Evolutionary conservation across 2,888 invertebrate genomes (phyloP).

Genomic region (Pyrochroa serraticornis): DNA sequence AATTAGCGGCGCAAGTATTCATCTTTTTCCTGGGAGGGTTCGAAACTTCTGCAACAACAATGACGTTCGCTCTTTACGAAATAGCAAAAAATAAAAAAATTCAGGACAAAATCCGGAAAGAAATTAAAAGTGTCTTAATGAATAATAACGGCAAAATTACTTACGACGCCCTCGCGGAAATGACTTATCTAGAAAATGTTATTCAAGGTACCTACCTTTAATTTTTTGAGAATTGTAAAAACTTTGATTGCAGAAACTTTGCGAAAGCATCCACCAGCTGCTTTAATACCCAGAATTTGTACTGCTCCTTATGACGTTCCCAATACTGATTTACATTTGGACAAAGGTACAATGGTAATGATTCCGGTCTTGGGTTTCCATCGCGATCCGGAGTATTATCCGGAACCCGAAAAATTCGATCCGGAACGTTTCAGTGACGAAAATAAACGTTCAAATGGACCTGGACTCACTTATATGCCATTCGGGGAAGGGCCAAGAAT

Average conservation of each 20-base stretch:
- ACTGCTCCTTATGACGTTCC: conserved; percentile 38
- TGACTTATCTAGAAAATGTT: conserved; percentile 58
- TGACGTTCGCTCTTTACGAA: conserved; percentile 54
- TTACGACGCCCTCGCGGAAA: conserved; percentile 55
- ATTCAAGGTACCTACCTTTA: conserved; percentile 45
- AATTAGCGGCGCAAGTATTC: conserved; percentile 53
- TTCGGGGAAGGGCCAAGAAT: conserved; percentile 52
- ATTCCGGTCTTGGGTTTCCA: conserved; percentile 31
- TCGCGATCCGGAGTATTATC: conserved; percentile 36
- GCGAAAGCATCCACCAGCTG: conserved; percentile 49
- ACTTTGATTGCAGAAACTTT: conserved; percentile 46
- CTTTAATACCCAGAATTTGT: conserved; percentile 40
- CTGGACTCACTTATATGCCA: conserved; percentile 21
- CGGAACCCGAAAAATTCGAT: conserved; percentile 35
- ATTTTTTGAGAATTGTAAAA: neutral
- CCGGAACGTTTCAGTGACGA: conserved; percentile 35
- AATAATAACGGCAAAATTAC: conserved; percentile 48
- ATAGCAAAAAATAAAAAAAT: conserved; percentile 54
- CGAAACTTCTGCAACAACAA: conserved; percentile 58
- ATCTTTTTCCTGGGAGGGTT: conserved; percentile 60
- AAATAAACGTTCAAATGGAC: conserved; percentile 21
- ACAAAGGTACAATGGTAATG: conserved; percentile 11
- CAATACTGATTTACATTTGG: conserved; percentile 25
- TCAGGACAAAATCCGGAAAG: conserved; percentile 56
- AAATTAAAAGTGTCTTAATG: conserved; percentile 47